phyloP scores from a whole-genome alignment of 2,113 vertebrate species.

The Acrocephalus arundinaceus region DNA sequence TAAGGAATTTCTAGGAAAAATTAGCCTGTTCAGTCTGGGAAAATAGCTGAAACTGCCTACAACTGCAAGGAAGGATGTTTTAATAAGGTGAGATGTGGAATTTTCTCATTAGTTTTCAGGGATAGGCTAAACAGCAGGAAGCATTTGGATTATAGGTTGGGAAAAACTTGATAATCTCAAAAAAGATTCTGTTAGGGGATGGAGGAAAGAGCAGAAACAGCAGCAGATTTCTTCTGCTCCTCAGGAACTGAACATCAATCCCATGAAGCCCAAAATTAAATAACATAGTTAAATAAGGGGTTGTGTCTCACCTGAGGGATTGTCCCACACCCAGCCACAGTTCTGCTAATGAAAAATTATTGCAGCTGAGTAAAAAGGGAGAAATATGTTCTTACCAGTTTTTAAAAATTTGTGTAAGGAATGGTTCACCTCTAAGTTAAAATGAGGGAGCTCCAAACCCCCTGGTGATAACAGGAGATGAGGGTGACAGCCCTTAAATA shows the following conservation, averaged over 20 bases:
- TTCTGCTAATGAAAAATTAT: background rate
- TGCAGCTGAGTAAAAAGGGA: background rate
- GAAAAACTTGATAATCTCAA: background rate
- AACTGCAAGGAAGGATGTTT: background rate
- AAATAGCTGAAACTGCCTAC: background rate
- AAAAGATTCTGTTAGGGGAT: background rate
- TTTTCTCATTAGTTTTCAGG: background rate
- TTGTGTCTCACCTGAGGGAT: background rate
- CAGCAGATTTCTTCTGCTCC: background rate
- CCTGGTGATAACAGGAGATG: background rate
- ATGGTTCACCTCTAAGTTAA: background rate
- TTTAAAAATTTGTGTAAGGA: background rate
- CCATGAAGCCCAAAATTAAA: background rate
- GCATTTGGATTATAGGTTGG: background rate
- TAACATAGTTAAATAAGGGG: background rate
- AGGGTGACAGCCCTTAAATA: background rate
- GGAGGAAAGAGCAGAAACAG: background rate
- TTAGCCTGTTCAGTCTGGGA: background rate
- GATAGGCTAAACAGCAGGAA: background rate
- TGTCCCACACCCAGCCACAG: background rate
- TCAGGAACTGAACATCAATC: background rate
- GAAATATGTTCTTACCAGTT: background rate
- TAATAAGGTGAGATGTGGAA: background rate
- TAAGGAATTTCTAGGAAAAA: background rate
- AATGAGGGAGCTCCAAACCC: background rate